Evolutionary conservation across 2,888 invertebrate genomes (phyloP).

Genomic region (Petrophora chlorosata): DNA sequence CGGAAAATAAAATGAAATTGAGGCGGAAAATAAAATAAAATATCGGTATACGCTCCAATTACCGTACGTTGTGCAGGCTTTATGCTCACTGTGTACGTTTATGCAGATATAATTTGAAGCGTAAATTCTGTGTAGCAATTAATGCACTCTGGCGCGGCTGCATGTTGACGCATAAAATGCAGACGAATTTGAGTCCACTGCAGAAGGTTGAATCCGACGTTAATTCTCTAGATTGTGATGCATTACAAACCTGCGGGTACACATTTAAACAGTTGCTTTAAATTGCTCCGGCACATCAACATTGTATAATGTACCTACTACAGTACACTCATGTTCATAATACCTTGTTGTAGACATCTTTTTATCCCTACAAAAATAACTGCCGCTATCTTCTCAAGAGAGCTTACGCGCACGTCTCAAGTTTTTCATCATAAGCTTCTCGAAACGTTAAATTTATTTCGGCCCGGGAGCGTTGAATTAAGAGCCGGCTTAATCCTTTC

Average conservation of each 20-base stretch:
- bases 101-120: slow-evolving; percentile 49
- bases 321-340: slow-evolving; percentile 57
- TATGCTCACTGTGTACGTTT: slow-evolving; percentile 42
- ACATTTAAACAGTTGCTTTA: slow-evolving; percentile 44
- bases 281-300: slow-evolving; percentile 48
- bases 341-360: slow-evolving; percentile 19
- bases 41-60: slow-evolving; percentile 72
- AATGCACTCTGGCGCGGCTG: slow-evolving; percentile 50
- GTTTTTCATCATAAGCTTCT: slow-evolving; percentile 80
- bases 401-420: slow-evolving; percentile 67
- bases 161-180: slow-evolving; percentile 48
- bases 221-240: slow-evolving; percentile 29
- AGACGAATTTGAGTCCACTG: slow-evolving; percentile 46
- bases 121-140: slow-evolving; percentile 56
- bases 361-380: slow-evolving; percentile 45
- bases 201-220: slow-evolving; percentile 42
- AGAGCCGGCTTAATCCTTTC: slow-evolving; percentile 81
- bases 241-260: slow-evolving; percentile 24
- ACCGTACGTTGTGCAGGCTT: slow-evolving; percentile 50
- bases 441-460: slow-evolving; percentile 80
- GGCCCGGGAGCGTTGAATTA: slow-evolving; percentile 78
- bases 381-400: slow-evolving; percentile 53
- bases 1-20: slow-evolving; percentile 76
- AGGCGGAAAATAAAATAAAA: slow-evolving; percentile 76
- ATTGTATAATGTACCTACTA: slow-evolving; percentile 49